Evolutionary conservation across 1,140 invertebrate species (phyloP).

Genomic region (Melipona quadrifasciata): DNA sequence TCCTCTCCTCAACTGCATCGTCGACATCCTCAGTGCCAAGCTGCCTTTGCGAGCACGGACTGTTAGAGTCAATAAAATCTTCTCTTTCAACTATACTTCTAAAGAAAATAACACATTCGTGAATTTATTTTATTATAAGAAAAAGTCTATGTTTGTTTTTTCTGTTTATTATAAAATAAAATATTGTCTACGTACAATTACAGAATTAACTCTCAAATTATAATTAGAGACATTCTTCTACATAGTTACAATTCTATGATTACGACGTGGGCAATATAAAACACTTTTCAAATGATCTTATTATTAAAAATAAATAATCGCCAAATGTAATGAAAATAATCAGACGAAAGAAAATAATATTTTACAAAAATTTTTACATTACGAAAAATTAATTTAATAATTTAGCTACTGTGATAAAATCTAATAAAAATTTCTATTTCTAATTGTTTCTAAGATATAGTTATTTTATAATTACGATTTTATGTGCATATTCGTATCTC

Average conservation of each 20-base stretch:
- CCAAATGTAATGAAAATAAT: neutral
- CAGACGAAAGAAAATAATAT: neutral
- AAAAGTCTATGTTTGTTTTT: neutral
- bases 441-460: neutral
- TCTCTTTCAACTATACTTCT: conserved; percentile 42
- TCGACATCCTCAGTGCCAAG: conserved; percentile 33
- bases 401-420: too few relatives aligned
- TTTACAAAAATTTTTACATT: neutral
- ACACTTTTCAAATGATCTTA: neutral
- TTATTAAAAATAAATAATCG: neutral
- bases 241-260: neutral
- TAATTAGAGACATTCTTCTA: neutral
- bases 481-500: neutral
- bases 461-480: neutral
- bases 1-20: conserved; percentile 49
- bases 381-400: neutral
- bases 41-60: conserved; percentile 33
- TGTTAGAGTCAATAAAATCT: conserved; percentile 59
- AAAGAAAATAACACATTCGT: conserved; percentile 5
- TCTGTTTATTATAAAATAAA: neutral
- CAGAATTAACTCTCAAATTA: too few relatives aligned
- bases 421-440: too few relatives aligned
- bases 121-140: conserved; percentile 13
- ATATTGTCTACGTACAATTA: too few relatives aligned
- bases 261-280: too few relatives aligned